Base-by-base conservation (phyloP, 2,797 vertebrate genomes). In the Oreortyx pictus region DNA sequence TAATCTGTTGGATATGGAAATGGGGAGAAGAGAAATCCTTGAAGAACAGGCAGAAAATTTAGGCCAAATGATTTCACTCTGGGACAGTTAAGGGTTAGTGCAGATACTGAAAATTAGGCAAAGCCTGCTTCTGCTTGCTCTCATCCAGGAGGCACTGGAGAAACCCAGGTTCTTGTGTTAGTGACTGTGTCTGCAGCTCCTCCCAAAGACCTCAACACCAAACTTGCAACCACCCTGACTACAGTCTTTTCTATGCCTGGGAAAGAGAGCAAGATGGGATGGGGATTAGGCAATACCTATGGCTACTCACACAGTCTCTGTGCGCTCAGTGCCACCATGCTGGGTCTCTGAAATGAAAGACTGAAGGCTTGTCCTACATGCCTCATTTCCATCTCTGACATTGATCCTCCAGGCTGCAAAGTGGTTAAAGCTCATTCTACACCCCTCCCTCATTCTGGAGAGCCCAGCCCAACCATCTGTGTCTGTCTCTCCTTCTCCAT, bases 1-100 rank as follows among this genome's bases (percentile, higher is more conserved):
- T 79, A 78, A 92, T 92, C 90, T 94, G 31, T 44, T 92, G 65
- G n/a, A 74, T 84, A 57, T 60, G 12, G 22, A 66, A 86, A 80
- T 18, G 20, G 37, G 68, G n/a, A n/a, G n/a, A 85, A 85, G 43
- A 87, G 16, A 90, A 93, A 88, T 76, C 47, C 43, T 93, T 88
- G 62, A 84, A 92, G 15, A 90, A 18, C 8, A 37, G 12, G 5
- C 65, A 57, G 49, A 29, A 81, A 60, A 89, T 90, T 70, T 50
- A 86, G 56, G 41, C 27, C 76, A 79, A 71, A 41, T 76, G 2
- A 77, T 89, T 68, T 79, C 29, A 37, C 66, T 1, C 24, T 89
- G 77, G 43, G 41, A 44, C 29, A 68, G n/a, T 61, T 22, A 73
- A 8, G 17, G 15, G n/a, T 64, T 52, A 49, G 20, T 60, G 37